Base-by-base conservation (phyloP, 2,888 invertebrate genomes). In the Polyommatus iphigenia region DNA sequence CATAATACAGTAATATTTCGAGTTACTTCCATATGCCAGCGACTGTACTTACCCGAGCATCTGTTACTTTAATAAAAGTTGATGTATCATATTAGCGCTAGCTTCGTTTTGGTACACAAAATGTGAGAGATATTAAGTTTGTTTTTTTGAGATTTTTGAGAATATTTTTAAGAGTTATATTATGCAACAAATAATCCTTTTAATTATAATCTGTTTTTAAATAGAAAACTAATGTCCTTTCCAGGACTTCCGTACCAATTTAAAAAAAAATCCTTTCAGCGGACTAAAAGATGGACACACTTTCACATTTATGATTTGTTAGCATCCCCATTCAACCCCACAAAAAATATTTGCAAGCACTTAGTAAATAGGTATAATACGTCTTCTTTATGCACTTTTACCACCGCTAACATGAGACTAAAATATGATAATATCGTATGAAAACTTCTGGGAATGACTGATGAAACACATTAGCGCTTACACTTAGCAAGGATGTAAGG, bases 381-480 rank as follows among this genome's bases (percentile, higher is more conserved):
- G 36, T 36, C 0, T 36, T 6, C 36, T 36, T 36, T 4, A 36
- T 41, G 76, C 76, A 76, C 18, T 2, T n/a, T 62, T 15, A 15
- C 29, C 29, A 67, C 29, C 24, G 67, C 67, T 67, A 67, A 67
- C 7, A 15, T 32, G 67, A 67, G 20, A 72, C 71, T n/a, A 72
- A 72, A 72, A 72, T 67, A 67, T 67, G 72, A 72, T 72, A 72
- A 72, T 72, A 72, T 72, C 41, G 41, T 72, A 72, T 72, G 41
- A 20, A 72, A 72, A 72, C 90, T 85, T 89, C 87, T 90, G 88
- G 89, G 90, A 89, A 89, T 90, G 90, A 87, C 88, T 91, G 89
- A 90, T 87, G 88, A 87, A 87, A 87, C 87, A 87, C 89, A 90
- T 91, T 91, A 90, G 89, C 89, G 89, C 90, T 86, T 89, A 89